Percentiles rank a stretch among this genome's conserved stretches.
These are phyloP conservation scores for Odontophorus gujanensis DNA, from an alignment of 2,113 vertebrate species.

Conservation along the genomic window DNA sequence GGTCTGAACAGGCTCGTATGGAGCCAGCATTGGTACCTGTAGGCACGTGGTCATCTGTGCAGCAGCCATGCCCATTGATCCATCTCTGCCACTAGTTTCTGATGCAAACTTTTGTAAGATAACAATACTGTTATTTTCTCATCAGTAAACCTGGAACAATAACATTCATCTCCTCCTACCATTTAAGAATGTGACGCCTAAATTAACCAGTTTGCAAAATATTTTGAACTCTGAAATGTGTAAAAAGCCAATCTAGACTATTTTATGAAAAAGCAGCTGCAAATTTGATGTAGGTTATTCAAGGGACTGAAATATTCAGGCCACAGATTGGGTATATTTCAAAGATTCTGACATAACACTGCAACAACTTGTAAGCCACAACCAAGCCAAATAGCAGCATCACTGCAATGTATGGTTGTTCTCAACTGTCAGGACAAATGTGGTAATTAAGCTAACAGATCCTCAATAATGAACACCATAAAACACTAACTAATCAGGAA, in stretches of 20 bases:
- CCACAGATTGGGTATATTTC: neutral
- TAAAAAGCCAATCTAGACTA: neutral
- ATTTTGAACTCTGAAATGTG: neutral
- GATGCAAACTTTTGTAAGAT: neutral
- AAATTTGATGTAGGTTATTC: neutral
- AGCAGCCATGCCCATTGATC: neutral
- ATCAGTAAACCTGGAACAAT: neutral
- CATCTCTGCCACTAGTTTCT: neutral
- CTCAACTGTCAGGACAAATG: neutral
- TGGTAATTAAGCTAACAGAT: slow-evolving; percentile 4
- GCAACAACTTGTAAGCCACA: neutral
- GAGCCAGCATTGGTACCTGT: neutral
- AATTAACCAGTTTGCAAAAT: neutral
- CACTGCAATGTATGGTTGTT: neutral
- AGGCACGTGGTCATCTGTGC: neutral
- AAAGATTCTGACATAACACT: neutral
- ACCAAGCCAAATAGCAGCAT: neutral
- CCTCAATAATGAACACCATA: neutral
- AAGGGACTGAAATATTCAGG: neutral
- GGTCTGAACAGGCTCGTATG: neutral
- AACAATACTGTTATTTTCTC: neutral
- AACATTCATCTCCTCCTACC: neutral
- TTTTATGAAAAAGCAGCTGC: neutral
- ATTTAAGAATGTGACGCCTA: neutral
- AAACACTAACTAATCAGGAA: neutral